These are phyloP conservation scores for Lithodes maja DNA, from an alignment of 2,888 invertebrate genomes.

Conservation along the genomic window DNA sequence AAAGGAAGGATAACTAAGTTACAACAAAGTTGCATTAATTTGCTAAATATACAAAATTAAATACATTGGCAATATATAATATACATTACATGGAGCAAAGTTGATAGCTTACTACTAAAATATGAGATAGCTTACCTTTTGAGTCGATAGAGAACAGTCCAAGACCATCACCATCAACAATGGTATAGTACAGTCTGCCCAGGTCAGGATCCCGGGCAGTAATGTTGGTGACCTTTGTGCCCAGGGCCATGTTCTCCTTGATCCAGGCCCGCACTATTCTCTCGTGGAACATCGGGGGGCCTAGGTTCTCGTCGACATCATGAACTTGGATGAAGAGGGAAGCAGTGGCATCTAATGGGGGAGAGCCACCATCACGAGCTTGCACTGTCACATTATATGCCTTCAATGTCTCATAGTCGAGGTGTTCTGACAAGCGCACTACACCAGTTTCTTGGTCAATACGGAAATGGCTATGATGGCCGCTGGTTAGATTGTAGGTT, in stretches of 20 bases:
- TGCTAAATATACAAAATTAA: too few relatives aligned
- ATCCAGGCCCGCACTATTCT: conserved; percentile 85
- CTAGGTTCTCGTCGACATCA: conserved; percentile 95
- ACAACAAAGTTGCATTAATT: too few relatives aligned
- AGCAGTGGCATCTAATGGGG: conserved; percentile 85
- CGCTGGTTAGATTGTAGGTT: conserved; percentile 75
- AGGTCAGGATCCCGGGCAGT: conserved; percentile 87
- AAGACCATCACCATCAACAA: conserved; percentile 91
- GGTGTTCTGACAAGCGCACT: conserved; percentile 83
- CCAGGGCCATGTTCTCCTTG: conserved; percentile 86
- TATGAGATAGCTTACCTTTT: too few relatives aligned
- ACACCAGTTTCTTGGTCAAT: conserved; percentile 91
- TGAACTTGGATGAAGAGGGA: conserved; percentile 82
- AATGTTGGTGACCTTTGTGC: conserved; percentile 85
- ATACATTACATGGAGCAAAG: too few relatives aligned
- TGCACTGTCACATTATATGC: conserved; percentile 90
- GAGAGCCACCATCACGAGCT: conserved; percentile 90
- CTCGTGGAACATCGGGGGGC: conserved; percentile 74
- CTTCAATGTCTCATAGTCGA: conserved; percentile 94
- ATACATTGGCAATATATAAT: too few relatives aligned
- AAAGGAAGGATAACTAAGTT: too few relatives aligned
- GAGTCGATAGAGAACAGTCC: conserved; percentile 94
- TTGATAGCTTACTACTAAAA: too few relatives aligned
- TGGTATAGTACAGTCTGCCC: conserved; percentile 89
- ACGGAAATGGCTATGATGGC: conserved; percentile 80